Conservation (phyloP, 2,113 vertebrate genomes). For the Campylomormyrus tamandua region DNA sequence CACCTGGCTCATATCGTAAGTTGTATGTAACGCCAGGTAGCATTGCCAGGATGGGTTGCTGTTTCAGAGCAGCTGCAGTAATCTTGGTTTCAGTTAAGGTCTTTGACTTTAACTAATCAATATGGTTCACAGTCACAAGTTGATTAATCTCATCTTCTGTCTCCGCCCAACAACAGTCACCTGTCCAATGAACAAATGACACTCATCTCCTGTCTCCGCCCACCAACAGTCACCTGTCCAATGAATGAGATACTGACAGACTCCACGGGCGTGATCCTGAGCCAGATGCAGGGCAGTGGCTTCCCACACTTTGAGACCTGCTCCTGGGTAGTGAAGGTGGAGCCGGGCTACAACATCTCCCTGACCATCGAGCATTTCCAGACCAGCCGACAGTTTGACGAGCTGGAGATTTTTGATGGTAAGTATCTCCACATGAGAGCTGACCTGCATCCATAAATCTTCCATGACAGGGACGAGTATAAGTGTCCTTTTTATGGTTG, state of each 20-base stretch:
- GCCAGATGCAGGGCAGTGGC: slow-evolving; percentile 81
- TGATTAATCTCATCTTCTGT: background rate
- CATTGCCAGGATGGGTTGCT: background rate
- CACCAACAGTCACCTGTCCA: slow-evolving; percentile 77
- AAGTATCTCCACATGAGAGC: slow-evolving; percentile 36
- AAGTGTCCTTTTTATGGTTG: background rate
- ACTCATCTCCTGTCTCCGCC: slow-evolving; percentile 27
- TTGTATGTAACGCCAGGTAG: background rate
- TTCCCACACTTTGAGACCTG: slow-evolving; percentile 95
- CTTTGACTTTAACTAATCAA: background rate
- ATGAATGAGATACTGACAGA: slow-evolving; percentile 84
- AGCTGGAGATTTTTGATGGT: slow-evolving; percentile 97
- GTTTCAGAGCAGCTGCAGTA: background rate
- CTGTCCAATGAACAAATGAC: slow-evolving; percentile 72
- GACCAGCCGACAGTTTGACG: slow-evolving; percentile 89
- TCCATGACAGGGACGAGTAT: background rate
- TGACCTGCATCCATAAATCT: background rate
- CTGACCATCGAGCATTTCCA: slow-evolving; percentile 91
- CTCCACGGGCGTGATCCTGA: slow-evolving; percentile 86
- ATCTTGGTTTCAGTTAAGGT: background rate
- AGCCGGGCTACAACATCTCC: slow-evolving; percentile 82
- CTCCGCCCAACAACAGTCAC: slow-evolving; percentile 61
- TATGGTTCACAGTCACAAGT: background rate
- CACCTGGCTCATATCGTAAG: background rate
- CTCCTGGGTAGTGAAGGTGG: slow-evolving; percentile 89